phyloP scores from a whole-genome alignment of 2,113 vertebrate genomes.

The Terrapene triunguis region DNA sequence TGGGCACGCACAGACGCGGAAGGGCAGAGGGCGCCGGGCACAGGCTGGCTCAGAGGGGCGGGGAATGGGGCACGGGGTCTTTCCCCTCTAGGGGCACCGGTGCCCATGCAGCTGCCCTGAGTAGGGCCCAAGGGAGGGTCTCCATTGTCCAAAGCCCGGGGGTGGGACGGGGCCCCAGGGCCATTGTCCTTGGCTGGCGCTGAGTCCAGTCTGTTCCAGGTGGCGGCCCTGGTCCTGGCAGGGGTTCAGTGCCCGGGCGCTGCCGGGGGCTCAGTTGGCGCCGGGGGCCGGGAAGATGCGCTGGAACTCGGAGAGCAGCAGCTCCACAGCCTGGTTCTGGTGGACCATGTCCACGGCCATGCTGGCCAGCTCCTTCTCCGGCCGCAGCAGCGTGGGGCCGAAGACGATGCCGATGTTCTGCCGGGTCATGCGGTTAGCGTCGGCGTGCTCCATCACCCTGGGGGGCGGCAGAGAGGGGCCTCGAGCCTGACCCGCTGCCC shows the following conservation, averaged over 20 bases:
- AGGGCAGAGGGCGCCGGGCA: no score
- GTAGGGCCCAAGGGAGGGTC: no score
- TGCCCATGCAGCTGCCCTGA: neutral
- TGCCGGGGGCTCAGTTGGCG: neutral
- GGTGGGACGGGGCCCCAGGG: neutral
- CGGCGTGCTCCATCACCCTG: constrained; percentile 87
- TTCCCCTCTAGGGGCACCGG: neutral
- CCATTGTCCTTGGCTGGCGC: neutral
- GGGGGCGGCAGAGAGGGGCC: neutral
- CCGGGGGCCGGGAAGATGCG: constrained; percentile 77
- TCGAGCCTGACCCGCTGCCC: neutral
- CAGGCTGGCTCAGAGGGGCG: rapidly evolving
- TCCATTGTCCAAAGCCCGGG: no score
- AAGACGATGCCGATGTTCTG: constrained; percentile 97
- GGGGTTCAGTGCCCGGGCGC: no score
- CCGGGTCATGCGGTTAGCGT: constrained; percentile 90
- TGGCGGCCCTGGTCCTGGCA: no score
- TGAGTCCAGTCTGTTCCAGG: neutral
- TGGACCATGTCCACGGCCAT: constrained; percentile 87
- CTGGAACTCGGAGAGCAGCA: constrained; percentile 88
- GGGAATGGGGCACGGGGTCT: neutral
- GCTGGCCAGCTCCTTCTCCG: constrained; percentile 86
- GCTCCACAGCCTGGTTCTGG: constrained; percentile 90
- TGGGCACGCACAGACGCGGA: no score
- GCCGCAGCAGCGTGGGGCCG: constrained; percentile 91